These are phyloP conservation scores for Dioctria linearis DNA, from an alignment of 2,888 invertebrate genomes.

Conservation along the genomic window DNA sequence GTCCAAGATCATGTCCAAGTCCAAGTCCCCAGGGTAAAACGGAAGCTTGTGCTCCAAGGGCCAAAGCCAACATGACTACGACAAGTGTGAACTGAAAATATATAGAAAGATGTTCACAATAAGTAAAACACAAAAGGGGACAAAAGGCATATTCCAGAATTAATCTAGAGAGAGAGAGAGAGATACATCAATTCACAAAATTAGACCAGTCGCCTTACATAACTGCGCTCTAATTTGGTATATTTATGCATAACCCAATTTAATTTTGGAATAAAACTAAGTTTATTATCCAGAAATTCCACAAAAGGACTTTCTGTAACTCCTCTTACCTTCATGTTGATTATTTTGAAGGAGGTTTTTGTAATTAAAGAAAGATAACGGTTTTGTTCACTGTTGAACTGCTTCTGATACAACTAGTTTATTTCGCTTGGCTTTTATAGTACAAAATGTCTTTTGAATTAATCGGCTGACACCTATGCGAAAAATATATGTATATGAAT, in stretches of 20 bases:
- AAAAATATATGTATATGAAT: slow-evolving; percentile 13
- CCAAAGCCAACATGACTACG: slow-evolving; percentile 69
- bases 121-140: too few relatives aligned
- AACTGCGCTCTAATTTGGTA: background rate
- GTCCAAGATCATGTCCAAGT: background rate
- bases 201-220: background rate
- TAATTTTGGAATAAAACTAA: too few relatives aligned
- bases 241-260: background rate
- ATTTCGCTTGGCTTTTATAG: slow-evolving; percentile 26
- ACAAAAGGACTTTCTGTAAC: background rate
- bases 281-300: too few relatives aligned
- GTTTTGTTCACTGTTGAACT: slow-evolving; percentile 32
- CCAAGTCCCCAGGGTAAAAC: slow-evolving; percentile 61
- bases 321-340: slow-evolving; percentile 45
- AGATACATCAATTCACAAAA: too few relatives aligned
- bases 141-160: too few relatives aligned
- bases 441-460: slow-evolving; percentile 30
- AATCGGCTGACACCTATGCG: slow-evolving; percentile 12
- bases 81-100: slow-evolving; percentile 64
- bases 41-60: slow-evolving; percentile 68
- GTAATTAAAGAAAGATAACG: slow-evolving; percentile 11
- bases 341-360: slow-evolving; percentile 30
- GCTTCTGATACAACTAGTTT: slow-evolving; percentile 6
- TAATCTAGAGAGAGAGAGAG: too few relatives aligned
- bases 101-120: too few relatives aligned